Conservation (phyloP, 2,888 invertebrate species). For the Calameuta filiformis region DNA sequence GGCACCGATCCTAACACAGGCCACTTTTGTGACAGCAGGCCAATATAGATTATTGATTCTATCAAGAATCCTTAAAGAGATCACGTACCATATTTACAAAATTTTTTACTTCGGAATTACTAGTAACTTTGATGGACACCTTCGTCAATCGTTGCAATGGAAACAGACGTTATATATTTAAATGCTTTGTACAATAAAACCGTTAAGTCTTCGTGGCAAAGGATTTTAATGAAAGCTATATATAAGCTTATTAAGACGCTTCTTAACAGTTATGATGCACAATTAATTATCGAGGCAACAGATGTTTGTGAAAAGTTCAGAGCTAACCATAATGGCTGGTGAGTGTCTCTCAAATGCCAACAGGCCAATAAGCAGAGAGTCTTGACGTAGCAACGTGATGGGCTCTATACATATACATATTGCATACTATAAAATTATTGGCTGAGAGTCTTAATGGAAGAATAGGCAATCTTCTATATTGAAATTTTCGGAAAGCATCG, state of each 20-base stretch:
- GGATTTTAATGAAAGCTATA: background rate
- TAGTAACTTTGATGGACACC: background rate
- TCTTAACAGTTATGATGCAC: background rate
- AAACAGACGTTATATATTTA: background rate
- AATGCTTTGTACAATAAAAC: background rate
- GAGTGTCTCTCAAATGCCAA: constrained; percentile 44
- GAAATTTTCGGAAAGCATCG: background rate
- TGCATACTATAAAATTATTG: background rate
- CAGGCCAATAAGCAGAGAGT: constrained; percentile 21
- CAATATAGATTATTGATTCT: background rate
- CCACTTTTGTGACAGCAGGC: background rate
- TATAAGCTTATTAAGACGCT: background rate
- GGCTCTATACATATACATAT: background rate
- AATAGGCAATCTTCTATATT: background rate
- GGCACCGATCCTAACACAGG: background rate
- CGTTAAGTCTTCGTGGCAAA: background rate
- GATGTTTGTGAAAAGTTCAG: background rate
- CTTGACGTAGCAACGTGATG: background rate
- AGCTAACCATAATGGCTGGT: background rate
- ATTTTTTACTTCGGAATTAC: background rate
- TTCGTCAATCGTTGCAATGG: background rate
- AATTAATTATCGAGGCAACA: background rate
- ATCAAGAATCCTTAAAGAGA: background rate
- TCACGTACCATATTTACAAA: background rate
- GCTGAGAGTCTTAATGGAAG: background rate